A percentile compares a stretch with the other conserved stretches of the same genome.
phyloP scores from a whole-genome alignment of 2,888 invertebrate species.

The Lacanobia oleracea region DNA sequence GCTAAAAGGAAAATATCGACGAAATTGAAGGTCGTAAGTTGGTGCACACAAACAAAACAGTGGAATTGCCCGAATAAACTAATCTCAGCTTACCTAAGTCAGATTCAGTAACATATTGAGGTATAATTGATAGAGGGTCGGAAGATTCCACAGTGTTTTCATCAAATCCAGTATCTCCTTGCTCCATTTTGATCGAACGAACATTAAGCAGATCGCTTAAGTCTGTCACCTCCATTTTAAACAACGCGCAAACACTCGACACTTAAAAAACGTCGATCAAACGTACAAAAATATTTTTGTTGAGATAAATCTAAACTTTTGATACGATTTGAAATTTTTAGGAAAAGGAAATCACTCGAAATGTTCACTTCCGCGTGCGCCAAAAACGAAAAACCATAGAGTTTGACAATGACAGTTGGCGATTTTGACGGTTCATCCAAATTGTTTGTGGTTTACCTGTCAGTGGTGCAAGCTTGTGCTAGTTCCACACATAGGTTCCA shows the following conservation, averaged over 20 bases:
- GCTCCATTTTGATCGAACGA: slow-evolving; percentile 86
- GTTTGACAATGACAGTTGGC: slow-evolving; percentile 57
- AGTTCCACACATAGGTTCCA: too few species aligned
- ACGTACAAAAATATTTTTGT: slow-evolving; percentile 32
- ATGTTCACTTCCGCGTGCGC: slow-evolving; percentile 88
- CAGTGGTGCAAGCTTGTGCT: not conserved
- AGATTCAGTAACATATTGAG: slow-evolving; percentile 87
- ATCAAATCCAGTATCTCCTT: slow-evolving; percentile 77
- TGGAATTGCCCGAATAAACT: not conserved
- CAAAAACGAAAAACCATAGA: slow-evolving; percentile 74
- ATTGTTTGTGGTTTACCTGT: slow-evolving; percentile 36
- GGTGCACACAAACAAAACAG: not conserved
- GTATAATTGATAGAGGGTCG: slow-evolving; percentile 83
- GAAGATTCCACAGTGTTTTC: slow-evolving; percentile 76
- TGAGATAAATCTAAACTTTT: slow-evolving; percentile 66
- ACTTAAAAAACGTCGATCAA: slow-evolving; percentile 5
- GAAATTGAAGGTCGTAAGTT: slow-evolving; percentile 22
- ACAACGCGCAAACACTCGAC: slow-evolving; percentile 28
- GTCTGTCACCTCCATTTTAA: slow-evolving; percentile 85
- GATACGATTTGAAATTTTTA: slow-evolving; percentile 78
- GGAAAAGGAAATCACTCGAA: slow-evolving; percentile 83
- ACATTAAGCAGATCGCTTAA: slow-evolving; percentile 84
- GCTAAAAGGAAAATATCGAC: not conserved
- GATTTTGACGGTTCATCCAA: slow-evolving; percentile 36
- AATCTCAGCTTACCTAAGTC: slow-evolving; percentile 83